phyloP scores from a whole-genome alignment of 1,140 invertebrate species.

The Eciton burchellii region DNA sequence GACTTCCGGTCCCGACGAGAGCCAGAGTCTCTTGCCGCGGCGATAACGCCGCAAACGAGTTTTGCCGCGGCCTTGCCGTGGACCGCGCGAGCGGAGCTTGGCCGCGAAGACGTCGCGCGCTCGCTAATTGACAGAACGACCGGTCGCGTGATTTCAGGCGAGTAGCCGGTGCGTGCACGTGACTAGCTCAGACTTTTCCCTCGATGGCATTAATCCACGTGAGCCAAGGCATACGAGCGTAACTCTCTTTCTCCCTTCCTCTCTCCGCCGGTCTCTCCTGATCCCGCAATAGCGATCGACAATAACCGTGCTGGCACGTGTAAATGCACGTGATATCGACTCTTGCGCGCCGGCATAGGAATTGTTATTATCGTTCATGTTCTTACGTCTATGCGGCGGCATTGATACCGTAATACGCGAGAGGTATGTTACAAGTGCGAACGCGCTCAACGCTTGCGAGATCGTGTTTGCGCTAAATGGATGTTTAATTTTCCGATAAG shows the following conservation, averaged over 20 bases:
- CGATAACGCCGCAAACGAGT: slow-evolving; percentile 29
- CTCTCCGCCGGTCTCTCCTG: background rate
- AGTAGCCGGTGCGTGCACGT: slow-evolving; percentile 74
- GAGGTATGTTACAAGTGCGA: slow-evolving; percentile 38
- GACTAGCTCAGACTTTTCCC: slow-evolving; percentile 77
- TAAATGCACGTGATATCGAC: slow-evolving; percentile 77
- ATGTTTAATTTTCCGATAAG: background rate
- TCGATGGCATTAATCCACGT: slow-evolving; percentile 66
- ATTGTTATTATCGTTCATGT: slow-evolving; percentile 74
- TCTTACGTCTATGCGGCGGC: slow-evolving; percentile 5
- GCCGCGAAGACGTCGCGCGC: slow-evolving; percentile 53
- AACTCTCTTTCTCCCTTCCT: slow-evolving; percentile 53
- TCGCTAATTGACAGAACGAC: slow-evolving; percentile 76
- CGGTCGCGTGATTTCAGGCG: slow-evolving; percentile 78
- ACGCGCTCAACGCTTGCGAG: slow-evolving; percentile 14
- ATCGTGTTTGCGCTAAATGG: slow-evolving; percentile 1
- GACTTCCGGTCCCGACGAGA: background rate
- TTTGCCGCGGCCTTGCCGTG: slow-evolving; percentile 34
- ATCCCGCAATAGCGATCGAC: slow-evolving; percentile 8
- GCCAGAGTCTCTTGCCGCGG: background rate
- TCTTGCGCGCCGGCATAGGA: slow-evolving; percentile 58
- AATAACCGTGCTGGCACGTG: slow-evolving; percentile 76
- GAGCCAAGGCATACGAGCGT: slow-evolving; percentile 65
- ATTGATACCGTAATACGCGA: slow-evolving; percentile 18
- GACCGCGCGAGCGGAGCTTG: background rate